A percentile compares a stretch with the other conserved stretches of the same genome.
Evolutionary conservation across 2,113 vertebrate species (phyloP).

Genomic region (Arenaria interpres): DNA sequence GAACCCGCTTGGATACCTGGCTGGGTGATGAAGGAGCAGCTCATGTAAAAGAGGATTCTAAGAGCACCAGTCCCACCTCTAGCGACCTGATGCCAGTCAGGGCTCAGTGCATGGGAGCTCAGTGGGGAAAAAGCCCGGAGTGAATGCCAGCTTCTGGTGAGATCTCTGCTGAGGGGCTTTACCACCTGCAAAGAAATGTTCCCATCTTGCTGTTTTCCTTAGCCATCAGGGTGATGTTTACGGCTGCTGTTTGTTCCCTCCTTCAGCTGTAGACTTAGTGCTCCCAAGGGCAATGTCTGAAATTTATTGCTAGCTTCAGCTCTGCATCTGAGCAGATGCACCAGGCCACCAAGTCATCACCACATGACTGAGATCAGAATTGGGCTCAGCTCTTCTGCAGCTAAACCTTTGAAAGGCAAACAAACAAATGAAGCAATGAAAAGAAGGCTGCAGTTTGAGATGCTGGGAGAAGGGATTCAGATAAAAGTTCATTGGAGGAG

Average conservation of each 20-base stretch:
- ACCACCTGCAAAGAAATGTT: background rate
- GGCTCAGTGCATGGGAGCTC: background rate
- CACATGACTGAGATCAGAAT: background rate
- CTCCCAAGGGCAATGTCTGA: background rate
- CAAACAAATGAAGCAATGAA: background rate
- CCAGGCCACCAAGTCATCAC: background rate
- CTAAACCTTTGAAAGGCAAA: background rate
- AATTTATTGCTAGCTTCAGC: background rate
- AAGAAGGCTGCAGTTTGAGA: background rate
- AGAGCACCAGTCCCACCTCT: background rate
- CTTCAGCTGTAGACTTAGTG: background rate
- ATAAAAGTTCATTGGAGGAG: background rate
- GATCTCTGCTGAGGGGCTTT: background rate
- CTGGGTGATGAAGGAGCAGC: background rate
- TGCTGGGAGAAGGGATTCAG: background rate
- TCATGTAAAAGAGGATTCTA: background rate
- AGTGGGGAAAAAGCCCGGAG: too few species aligned
- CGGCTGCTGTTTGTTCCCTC: background rate
- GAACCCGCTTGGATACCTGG: fast-evolving
- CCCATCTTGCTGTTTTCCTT: background rate
- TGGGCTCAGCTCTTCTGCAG: background rate
- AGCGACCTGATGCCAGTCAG: background rate
- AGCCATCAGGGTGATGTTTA: background rate
- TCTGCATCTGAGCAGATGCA: background rate
- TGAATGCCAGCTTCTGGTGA: background rate